Percentiles rank a stretch among this genome's conserved stretches.
These are phyloP conservation scores for Tenrec ecaudatus DNA, from an alignment of 2,113 vertebrate genomes.

Conservation along the genomic window DNA sequence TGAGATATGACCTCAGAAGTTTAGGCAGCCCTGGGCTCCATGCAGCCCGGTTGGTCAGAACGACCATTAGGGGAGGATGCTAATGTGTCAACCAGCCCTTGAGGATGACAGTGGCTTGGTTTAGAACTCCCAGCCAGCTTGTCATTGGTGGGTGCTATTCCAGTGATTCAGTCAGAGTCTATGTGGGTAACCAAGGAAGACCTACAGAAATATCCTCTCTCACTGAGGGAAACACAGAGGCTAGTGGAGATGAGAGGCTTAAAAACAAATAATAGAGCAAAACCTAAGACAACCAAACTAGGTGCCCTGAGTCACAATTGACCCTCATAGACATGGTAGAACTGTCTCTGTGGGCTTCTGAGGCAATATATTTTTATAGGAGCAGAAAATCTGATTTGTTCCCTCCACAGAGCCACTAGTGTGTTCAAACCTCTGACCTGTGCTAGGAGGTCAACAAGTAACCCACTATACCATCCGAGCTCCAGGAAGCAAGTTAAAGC, in stretches of 20 bases:
- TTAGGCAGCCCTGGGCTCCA: neutral
- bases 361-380: too few species aligned
- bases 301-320: too few species aligned
- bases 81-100: neutral
- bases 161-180: neutral
- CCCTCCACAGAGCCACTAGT: too few species aligned
- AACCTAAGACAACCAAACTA: too few species aligned
- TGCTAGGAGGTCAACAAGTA: too few species aligned
- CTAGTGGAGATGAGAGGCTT: too few species aligned
- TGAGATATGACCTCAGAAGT: neutral
- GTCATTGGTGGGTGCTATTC: neutral
- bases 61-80: neutral
- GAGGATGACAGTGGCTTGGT: neutral
- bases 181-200: neutral
- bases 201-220: neutral
- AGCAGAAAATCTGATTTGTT: too few species aligned
- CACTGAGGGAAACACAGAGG: neutral
- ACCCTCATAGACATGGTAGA: too few species aligned
- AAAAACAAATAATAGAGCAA: too few species aligned
- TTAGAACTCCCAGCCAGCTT: neutral
- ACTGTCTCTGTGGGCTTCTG: too few species aligned
- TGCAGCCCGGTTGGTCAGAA: neutral
- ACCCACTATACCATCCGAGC: too few species aligned
- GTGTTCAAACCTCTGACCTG: too few species aligned
- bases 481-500: neutral